phyloP scores from a whole-genome alignment of 2,113 vertebrate species.

The Monopterus albus region DNA sequence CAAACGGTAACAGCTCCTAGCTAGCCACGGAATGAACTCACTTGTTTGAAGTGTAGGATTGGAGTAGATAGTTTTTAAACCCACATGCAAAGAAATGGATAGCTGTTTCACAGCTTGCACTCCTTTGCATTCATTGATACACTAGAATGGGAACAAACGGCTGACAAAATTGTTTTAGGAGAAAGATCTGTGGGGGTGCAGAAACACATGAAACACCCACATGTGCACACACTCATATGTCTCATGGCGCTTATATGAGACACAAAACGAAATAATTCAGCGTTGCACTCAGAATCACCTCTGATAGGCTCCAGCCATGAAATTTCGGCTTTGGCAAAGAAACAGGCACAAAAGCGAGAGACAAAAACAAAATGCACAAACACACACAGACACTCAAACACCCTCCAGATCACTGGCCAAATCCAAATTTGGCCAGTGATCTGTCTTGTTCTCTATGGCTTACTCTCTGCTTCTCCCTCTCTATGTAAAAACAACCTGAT shows the following conservation, averaged over 20 bases:
- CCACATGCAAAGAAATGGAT: background rate
- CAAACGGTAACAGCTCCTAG: slow-evolving; percentile 16
- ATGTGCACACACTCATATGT: slow-evolving; percentile 10
- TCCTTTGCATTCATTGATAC: slow-evolving; percentile 35
- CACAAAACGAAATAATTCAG: slow-evolving; percentile 73
- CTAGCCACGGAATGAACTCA: background rate
- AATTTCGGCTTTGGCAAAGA: slow-evolving; percentile 73
- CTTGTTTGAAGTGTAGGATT: background rate
- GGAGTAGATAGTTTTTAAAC: background rate
- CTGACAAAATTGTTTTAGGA: slow-evolving; percentile 42
- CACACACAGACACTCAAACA: slow-evolving; percentile 26
- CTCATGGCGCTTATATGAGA: slow-evolving; percentile 65
- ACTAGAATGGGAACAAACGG: slow-evolving; percentile 46
- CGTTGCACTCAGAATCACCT: slow-evolving; percentile 75
- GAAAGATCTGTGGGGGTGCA: slow-evolving; percentile 23
- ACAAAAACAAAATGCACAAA: slow-evolving; percentile 60
- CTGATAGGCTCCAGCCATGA: slow-evolving; percentile 68
- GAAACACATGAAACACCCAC: slow-evolving; percentile 18
- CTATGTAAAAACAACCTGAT: slow-evolving; percentile 13
- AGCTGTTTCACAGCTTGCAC: slow-evolving; percentile 10
- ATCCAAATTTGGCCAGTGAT: slow-evolving; percentile 50
- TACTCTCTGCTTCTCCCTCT: slow-evolving; percentile 9
- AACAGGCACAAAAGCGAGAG: slow-evolving; percentile 21
- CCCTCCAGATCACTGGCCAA: slow-evolving; percentile 53
- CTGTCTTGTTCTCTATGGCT: slow-evolving; percentile 11